These are phyloP conservation scores for Sericinus montela DNA, from an alignment of 2,888 invertebrate species.

Conservation along the genomic window DNA sequence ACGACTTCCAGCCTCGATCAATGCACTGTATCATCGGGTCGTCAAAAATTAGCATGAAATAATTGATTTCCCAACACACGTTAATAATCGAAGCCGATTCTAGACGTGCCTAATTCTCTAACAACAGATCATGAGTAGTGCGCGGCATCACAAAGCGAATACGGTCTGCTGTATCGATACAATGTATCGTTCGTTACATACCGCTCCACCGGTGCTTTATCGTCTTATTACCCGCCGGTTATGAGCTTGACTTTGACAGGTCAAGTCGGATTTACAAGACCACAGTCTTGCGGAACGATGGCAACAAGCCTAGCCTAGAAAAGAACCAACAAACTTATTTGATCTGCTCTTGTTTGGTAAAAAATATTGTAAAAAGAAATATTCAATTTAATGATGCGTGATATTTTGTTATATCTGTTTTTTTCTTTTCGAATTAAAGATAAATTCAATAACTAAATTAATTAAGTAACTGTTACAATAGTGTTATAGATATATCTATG, in stretches of 20 bases:
- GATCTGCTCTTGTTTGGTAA: not conserved
- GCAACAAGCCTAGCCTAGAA: not conserved
- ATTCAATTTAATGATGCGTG: too few relatives aligned
- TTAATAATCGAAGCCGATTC: conserved; percentile 27
- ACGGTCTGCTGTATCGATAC: conserved; percentile 11
- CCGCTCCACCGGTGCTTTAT: conserved; percentile 15
- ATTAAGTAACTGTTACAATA: too few relatives aligned
- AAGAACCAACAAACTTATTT: not conserved
- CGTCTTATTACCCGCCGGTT: conserved; percentile 18
- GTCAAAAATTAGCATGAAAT: too few relatives aligned
- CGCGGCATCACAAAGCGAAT: conserved; percentile 28
- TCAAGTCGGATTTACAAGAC: conserved; percentile 15
- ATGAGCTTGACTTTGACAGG: conserved; percentile 18
- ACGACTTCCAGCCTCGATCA: too few relatives aligned
- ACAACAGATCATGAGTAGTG: conserved; percentile 24
- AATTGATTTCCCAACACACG: too few relatives aligned
- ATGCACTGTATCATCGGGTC: too few relatives aligned
- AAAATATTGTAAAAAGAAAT: too few relatives aligned
- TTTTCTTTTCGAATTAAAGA: too few relatives aligned
- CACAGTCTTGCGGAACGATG: conserved; percentile 2
- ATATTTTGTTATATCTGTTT: too few relatives aligned
- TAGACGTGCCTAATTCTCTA: conserved; percentile 25
- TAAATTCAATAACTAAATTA: too few relatives aligned
- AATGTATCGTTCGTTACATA: conserved; percentile 19
- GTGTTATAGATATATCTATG: too few relatives aligned